phyloP scores from a whole-genome alignment of 2,888 invertebrate species.

The Kuschelorhynchus macadamiae region DNA sequence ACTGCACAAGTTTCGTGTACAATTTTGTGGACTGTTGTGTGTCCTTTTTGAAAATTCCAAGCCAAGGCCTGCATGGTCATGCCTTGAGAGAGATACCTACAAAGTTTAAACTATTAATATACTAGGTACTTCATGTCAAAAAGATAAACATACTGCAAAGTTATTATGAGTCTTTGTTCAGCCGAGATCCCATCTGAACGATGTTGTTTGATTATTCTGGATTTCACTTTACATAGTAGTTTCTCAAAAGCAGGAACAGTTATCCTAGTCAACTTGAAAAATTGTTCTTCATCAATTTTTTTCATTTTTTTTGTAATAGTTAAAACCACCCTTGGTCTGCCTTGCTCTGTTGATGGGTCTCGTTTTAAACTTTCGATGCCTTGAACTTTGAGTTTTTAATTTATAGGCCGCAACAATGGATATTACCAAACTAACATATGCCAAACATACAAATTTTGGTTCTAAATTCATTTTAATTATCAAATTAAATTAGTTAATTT shows the following conservation, averaged over 20 bases:
- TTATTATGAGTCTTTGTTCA: slow-evolving; percentile 38
- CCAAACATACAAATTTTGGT: too few relatives aligned
- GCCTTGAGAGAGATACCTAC: slow-evolving; percentile 33
- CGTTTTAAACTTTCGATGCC: slow-evolving; percentile 7
- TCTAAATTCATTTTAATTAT: too few relatives aligned
- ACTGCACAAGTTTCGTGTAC: slow-evolving; percentile 46
- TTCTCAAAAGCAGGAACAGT: slow-evolving; percentile 41
- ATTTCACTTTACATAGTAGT: slow-evolving; percentile 21
- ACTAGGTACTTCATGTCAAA: too few relatives aligned
- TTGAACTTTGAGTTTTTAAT: too few relatives aligned
- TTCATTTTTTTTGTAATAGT: slow-evolving; percentile 45
- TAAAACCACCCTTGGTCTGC: background rate
- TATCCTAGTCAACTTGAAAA: slow-evolving; percentile 47
- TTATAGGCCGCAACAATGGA: too few relatives aligned
- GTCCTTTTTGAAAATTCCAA: slow-evolving; percentile 41
- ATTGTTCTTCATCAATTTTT: slow-evolving; percentile 31
- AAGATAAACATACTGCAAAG: slow-evolving; percentile 45
- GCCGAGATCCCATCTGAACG: slow-evolving; percentile 37
- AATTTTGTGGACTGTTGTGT: slow-evolving; percentile 53
- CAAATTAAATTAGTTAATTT: too few relatives aligned
- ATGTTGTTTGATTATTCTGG: slow-evolving; percentile 16
- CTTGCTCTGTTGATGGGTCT: slow-evolving; percentile 7
- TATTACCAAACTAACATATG: too few relatives aligned
- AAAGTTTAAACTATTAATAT: too few relatives aligned
- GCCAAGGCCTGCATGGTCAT: slow-evolving; percentile 27